Evolutionary conservation across 2,797 vertebrate species (phyloP), one percentile per base, ranked within the genome.

Genomic region (Tokudaia tokunoshimensis): DNA sequence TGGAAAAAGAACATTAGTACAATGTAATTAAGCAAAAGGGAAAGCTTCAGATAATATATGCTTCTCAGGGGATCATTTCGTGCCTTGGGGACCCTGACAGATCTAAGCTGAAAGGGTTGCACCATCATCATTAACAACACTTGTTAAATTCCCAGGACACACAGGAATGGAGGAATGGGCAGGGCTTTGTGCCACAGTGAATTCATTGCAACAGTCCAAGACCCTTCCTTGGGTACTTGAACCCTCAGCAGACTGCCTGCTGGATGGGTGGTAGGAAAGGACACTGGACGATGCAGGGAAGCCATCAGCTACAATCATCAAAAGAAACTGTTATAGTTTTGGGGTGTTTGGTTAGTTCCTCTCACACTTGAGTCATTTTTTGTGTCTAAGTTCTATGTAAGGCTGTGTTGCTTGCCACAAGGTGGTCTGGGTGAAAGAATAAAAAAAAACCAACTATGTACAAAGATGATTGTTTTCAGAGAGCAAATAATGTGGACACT

Each of bases 21-120:
- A 97, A 76, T 97, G 92, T 97, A 98, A 98, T 97, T 98, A 98
- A 97, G 94, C 93, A 97, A 97, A 98, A 98, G 97, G 74, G 67
- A 83, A 97, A 97, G 96, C 89, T 96, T 74, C 41, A 74, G 96
- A 92, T 96, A 95, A 96, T 92, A 80, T 89, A 65, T 92, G 80
- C 92, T 92, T 97, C 96, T 96, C 97, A 61, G 81, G 90, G 96
- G 94, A 52, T 26, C 95, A 94, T 91, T 96, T 80, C 93, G 55
- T 57, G 96, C 24, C 2, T 92, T 61, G 37, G 89, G 89, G 92
- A 91, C 0, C 1, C 57, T 94, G 94, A 95, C 44, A 72, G 86
- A 93, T 97, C 94, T 92, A 90, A 85, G 80, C 94, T 93, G 95
- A 97, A 95, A 95, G 84, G 65, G 50, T 97, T 97, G 87, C 95